Evolutionary conservation across 2,113 vertebrate species (phyloP).

Genomic region (Sylvia atricapilla): DNA sequence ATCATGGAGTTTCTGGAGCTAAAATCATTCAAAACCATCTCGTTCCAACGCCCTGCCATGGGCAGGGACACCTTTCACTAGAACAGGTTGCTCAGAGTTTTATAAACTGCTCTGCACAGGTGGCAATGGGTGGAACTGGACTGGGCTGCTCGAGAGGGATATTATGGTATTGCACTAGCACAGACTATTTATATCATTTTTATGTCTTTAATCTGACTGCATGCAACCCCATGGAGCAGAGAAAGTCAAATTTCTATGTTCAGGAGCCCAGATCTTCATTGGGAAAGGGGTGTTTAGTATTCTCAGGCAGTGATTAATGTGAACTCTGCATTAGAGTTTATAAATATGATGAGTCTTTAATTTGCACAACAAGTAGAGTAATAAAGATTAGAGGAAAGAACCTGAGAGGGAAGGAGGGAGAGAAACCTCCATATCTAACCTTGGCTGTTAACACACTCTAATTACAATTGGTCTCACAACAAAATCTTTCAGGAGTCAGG

Average conservation of each 20-base stretch:
- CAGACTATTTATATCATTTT: background rate
- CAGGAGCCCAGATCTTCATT: background rate
- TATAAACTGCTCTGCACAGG: background rate
- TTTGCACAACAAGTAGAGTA: conserved; percentile 25
- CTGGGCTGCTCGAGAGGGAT: background rate
- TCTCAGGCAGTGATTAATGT: background rate
- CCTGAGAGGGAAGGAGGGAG: background rate
- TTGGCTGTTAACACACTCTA: background rate
- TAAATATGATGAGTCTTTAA: background rate
- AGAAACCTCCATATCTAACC: background rate
- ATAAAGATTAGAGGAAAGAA: conserved; percentile 12
- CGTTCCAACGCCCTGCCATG: rapidly evolving
- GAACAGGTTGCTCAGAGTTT: background rate
- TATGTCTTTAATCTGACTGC: background rate
- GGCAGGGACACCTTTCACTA: background rate
- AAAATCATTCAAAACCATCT: background rate
- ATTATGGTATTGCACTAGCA: background rate
- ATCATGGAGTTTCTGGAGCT: background rate
- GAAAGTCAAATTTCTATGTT: background rate
- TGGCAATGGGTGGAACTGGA: background rate
- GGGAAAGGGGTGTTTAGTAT: background rate
- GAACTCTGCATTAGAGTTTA: background rate
- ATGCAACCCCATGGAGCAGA: background rate
- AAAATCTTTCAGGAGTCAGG: background rate
- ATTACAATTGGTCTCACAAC: background rate